phyloP scores from a whole-genome alignment of 2,113 vertebrate genomes.

The Campylorhamphus procurvoides region DNA sequence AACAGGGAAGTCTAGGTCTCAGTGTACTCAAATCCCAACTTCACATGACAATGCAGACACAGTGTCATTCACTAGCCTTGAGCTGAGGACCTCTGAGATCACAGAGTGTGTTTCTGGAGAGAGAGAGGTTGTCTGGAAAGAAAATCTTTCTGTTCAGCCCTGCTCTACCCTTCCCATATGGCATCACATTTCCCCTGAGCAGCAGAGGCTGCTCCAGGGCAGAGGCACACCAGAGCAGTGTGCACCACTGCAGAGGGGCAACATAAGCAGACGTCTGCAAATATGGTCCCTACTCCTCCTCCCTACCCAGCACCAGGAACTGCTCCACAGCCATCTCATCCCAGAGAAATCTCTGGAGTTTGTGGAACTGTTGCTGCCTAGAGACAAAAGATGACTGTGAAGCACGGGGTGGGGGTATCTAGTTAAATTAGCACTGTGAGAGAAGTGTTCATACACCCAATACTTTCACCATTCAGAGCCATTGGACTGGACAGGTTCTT shows the following conservation, averaged over 20 bases:
- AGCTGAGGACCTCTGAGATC: background rate
- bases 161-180: background rate
- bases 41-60: background rate
- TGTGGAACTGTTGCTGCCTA: background rate
- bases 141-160: background rate
- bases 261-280: background rate
- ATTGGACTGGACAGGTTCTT: background rate
- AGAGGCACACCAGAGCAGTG: background rate
- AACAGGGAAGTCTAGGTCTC: background rate
- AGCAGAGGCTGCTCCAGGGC: background rate
- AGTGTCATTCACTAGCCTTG: background rate
- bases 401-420: background rate
- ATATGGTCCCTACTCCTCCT: background rate
- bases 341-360: background rate
- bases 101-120: background rate
- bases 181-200: rapidly evolving
- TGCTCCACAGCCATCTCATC: background rate
- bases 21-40: background rate
- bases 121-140: background rate
- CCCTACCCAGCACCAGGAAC: background rate
- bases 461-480: background rate
- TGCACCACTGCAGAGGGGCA: background rate
- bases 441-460: background rate
- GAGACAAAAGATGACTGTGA: background rate
- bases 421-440: background rate